phyloP scores from a whole-genome alignment of 2,113 vertebrate species.

The Gulo gulo region DNA sequence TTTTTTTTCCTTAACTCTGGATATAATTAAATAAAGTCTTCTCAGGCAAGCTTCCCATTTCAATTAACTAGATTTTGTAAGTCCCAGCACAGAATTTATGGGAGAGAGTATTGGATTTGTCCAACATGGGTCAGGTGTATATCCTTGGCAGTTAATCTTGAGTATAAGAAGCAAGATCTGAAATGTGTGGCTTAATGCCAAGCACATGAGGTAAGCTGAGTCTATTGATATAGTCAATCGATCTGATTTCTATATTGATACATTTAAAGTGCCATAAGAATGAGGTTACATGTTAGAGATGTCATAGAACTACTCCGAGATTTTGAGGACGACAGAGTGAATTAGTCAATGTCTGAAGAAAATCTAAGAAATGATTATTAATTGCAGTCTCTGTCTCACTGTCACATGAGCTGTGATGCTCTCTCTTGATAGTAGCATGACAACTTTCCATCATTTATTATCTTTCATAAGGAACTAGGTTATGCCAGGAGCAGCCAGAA shows the following conservation, averaged over 20 bases:
- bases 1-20: neutral
- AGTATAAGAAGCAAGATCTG: neutral
- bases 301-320: neutral
- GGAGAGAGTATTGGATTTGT: neutral
- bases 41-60: neutral
- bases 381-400: neutral
- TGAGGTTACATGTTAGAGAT: neutral
- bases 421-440: too few relatives aligned
- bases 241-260: neutral
- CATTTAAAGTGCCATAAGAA: neutral
- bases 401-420: too few relatives aligned
- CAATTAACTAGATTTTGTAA: neutral
- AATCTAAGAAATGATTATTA: neutral
- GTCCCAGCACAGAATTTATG: neutral
- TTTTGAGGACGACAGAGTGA: neutral
- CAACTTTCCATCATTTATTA: neutral
- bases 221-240: neutral
- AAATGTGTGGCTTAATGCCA: neutral
- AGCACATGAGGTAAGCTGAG: neutral
- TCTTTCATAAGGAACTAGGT: neutral
- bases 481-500: neutral
- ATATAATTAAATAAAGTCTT: neutral
- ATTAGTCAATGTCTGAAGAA: neutral
- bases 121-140: fast-evolving
- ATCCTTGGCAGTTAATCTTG: neutral